Conservation (phyloP, 2,888 invertebrate genomes). For the Trypoxylon attenuatum region DNA sequence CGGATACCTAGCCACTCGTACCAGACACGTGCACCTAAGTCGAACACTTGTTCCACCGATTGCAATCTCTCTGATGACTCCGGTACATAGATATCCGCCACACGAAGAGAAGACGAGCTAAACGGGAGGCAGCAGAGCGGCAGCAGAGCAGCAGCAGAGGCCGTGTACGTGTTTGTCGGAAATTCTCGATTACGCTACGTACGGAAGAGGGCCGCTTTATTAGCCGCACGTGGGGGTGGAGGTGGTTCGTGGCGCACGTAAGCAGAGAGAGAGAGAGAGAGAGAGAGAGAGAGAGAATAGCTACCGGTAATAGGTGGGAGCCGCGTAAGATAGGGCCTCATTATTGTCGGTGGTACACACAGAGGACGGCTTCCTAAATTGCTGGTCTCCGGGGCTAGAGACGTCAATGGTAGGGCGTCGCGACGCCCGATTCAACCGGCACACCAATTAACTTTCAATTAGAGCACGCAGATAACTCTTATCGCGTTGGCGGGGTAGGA, state of each 20-base stretch:
- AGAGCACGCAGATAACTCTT: constrained; percentile 73
- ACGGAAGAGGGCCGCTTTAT: constrained; percentile 65
- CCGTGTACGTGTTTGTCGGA: constrained; percentile 54
- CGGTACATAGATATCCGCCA: constrained; percentile 27
- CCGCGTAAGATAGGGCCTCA: constrained; percentile 66
- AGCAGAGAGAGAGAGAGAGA: constrained; percentile 16
- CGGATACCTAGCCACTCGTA: constrained; percentile 20
- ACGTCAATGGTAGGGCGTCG: constrained; percentile 22
- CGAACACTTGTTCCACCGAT: constrained; percentile 38
- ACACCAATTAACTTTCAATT: constrained; percentile 75
- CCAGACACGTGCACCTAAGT: constrained; percentile 40
- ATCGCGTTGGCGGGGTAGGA: constrained; percentile 70
- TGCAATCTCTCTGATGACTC: constrained; percentile 49
- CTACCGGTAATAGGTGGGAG: constrained; percentile 32
- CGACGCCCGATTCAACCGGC: constrained; percentile 62
- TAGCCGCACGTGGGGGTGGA: constrained; percentile 69
- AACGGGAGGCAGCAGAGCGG: not conserved
- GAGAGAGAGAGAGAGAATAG: not conserved
- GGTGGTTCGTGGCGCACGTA: constrained; percentile 52
- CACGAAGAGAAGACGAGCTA: no score
- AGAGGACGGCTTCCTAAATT: constrained; percentile 58
- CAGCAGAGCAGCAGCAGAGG: not conserved
- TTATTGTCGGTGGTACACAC: constrained; percentile 61
- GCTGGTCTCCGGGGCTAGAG: constrained; percentile 63
- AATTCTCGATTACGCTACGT: constrained; percentile 54